Base-by-base conservation (phyloP, 2,113 vertebrate species). In the Cairina moschata region DNA sequence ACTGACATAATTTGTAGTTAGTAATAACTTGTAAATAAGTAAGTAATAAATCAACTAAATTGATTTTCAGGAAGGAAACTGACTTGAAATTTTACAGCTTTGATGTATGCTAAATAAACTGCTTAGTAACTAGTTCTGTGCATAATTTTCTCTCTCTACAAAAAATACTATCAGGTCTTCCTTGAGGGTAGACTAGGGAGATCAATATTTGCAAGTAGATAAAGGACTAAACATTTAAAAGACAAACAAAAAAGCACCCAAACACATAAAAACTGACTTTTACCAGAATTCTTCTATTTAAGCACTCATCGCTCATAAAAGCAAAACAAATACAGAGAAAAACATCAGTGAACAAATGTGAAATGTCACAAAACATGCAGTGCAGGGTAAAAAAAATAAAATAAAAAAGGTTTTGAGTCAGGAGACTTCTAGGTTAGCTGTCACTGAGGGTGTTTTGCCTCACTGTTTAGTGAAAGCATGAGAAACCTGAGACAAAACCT, bases 401-500 rank as follows among this genome's bases (percentile, higher is more conserved):
- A 5, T 25, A 31, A 9, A 74, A 65, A 11, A 6, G 17, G 48
- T 65, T 82, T 78, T 92, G 56, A 86, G 48, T 84, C 71, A 48
- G 85, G 69, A 82, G 46, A n/a, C 81, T 96, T 96, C 75, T 83
- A 85, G 67, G 46, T 90, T 93, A 59, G 20, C 71, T 83, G 0
- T 0, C 31, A 48, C 80, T 73, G 21, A 46, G 12, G 13, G 54
- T 80, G 29, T 94, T 96, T 91, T 36, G 76, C 63, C 42, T 34
- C 15, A 0, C 17, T 94, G 55, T 60, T 95, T 73, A 56, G 86
- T 77, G 88, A 90, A 75, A 66, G 80, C 78, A 14, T 84, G 85
- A 85, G 82, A 95, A 93, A 93, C 75, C 50, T 9, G 38, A 97
- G 88, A 91, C 55, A 89, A 82, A 82, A 91, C 95, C 91, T 75